Evolutionary conservation across 2,113 vertebrate species (phyloP), one percentile per base, ranked within the genome.

Genomic region (Scalopus aquaticus): DNA sequence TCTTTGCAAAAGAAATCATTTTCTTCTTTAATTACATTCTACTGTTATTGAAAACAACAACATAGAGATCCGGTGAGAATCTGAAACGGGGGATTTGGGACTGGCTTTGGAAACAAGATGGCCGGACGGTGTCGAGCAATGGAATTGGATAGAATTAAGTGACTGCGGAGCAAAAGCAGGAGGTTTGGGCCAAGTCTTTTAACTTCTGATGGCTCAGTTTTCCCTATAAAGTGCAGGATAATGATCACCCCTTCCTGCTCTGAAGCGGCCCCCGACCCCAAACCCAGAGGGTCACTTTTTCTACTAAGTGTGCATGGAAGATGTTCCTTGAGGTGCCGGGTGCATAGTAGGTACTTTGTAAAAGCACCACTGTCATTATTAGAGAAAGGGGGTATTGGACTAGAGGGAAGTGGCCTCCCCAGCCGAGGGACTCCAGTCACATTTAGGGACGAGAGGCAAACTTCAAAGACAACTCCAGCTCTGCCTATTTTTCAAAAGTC

Each of bases 301-400:
- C 0, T 3, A 16, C 32, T 37, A 46, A 79, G 46, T 16, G 0
- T 0, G 7, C 11, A 0, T 37, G 13, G 56, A 42, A 51, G 32
- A 26, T 5, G 2, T 8, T 79, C 44, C 30, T 19, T 0, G 15
- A 15, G 6, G 4, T 7, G 72, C 39, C 76, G 30, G 28, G 73
- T 0, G 11, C 39, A 24, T 3, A 32, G n/a, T 28, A 37, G 30
- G 22, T 9, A n/a, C n/a, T 32, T 26, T 8, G 22, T 28, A 20
- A n/a, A 15, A 0, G 28, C 37, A 0, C 20, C 15, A 6, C 16
- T n/a, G 11, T n/a, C 28, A 4, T 26, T 24, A 9, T 0, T 30
- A 51, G 51, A 15, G 30, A 37, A 3, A 54, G 49, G 15, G 32
- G 9, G 12, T 54, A 62, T 58, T 20, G 9, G 5, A 1, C 19